Percentiles rank a stretch among this genome's conserved stretches.
These are phyloP conservation scores for Dinomys branickii DNA, from an alignment of 2,113 vertebrate species.

Conservation along the genomic window DNA sequence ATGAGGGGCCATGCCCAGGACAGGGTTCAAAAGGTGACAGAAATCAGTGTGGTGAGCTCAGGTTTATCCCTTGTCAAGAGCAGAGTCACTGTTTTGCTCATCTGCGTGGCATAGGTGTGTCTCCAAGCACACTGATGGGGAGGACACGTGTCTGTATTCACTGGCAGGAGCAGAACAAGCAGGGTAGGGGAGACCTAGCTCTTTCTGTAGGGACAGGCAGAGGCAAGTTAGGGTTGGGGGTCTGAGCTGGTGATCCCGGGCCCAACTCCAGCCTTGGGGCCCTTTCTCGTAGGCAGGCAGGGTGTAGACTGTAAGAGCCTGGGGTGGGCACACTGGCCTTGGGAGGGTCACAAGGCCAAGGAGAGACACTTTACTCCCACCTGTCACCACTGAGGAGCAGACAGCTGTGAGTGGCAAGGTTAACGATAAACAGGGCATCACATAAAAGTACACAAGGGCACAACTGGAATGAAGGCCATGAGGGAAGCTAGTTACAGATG, in stretches of 20 bases:
- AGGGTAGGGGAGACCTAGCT: too few relatives aligned
- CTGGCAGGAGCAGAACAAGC: not conserved
- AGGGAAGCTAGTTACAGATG: not conserved
- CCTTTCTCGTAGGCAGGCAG: not conserved
- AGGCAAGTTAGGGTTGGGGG: rapidly evolving
- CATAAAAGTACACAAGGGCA: not conserved
- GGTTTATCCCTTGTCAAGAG: not conserved
- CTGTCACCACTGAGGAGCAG: not conserved
- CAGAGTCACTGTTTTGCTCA: not conserved
- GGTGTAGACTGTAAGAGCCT: not conserved
- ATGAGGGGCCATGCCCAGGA: not conserved
- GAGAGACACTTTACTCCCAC: not conserved
- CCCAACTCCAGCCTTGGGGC: not conserved
- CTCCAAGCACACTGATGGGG: not conserved
- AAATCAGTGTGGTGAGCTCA: not conserved
- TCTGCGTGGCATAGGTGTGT: not conserved
- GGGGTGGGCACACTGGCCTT: not conserved
- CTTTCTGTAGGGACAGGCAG: not conserved
- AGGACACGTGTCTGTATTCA: not conserved
- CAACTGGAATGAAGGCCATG: not conserved
- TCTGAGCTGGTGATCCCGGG: not conserved
- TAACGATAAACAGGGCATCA: not conserved
- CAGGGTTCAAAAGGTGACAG: not conserved
- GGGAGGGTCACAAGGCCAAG: not conserved
- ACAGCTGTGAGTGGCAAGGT: not conserved